Evolutionary conservation across 2,888 invertebrate genomes (phyloP).

Genomic region (Synanthedon formicaeformis): DNA sequence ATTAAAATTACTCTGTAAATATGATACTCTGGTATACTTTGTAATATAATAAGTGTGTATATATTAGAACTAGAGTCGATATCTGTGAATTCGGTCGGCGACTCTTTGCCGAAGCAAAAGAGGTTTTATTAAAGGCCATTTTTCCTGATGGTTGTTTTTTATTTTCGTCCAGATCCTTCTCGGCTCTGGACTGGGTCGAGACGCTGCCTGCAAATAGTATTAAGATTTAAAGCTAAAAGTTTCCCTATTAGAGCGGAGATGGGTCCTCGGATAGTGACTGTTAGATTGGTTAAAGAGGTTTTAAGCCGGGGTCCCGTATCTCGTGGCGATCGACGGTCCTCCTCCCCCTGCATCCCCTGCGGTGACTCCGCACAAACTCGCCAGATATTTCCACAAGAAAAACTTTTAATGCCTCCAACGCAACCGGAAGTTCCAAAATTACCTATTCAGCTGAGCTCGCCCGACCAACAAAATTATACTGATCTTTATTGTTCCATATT

Average conservation of each 20-base stretch:
- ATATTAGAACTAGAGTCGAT: conserved; percentile 43
- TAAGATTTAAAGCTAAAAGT: neutral
- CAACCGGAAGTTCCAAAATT: conserved; percentile 19
- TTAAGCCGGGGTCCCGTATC: neutral
- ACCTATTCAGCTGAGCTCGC: conserved; percentile 19
- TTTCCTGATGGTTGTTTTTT: conserved; percentile 26
- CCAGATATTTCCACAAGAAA: conserved; percentile 11
- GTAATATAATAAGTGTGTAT: conserved; percentile 23
- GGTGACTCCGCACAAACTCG: conserved; percentile 5
- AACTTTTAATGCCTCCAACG: conserved; percentile 23
- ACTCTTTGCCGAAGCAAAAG: conserved; percentile 25
- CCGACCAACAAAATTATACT: conserved; percentile 21
- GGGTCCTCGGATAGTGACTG: neutral
- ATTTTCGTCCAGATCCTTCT: too few species aligned
- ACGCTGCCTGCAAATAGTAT: too few species aligned
- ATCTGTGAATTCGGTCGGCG: conserved; percentile 34
- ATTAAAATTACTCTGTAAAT: neutral
- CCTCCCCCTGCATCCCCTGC: conserved; percentile 1
- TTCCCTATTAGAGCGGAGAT: neutral
- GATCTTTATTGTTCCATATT: conserved; percentile 8
- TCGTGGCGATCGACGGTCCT: neutral
- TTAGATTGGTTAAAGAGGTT: neutral
- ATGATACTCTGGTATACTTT: conserved; percentile 9
- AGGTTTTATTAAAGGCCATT: conserved; percentile 59
- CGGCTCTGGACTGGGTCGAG: too few species aligned